Evolutionary conservation across 2,888 invertebrate genomes (phyloP).

Genomic region (Amphipoea lucens): DNA sequence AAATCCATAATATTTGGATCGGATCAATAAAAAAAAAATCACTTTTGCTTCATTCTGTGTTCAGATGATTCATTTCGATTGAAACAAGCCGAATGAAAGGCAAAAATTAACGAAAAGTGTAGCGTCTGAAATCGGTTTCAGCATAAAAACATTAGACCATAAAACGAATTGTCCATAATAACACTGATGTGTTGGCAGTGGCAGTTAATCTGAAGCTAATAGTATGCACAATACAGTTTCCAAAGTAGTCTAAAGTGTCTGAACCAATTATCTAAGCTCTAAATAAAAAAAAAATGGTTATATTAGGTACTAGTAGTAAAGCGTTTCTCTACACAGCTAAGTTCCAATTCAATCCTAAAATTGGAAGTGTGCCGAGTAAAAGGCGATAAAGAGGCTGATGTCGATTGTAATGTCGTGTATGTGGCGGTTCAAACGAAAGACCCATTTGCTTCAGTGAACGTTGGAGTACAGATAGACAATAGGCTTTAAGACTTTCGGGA

Average conservation of each 20-base stretch:
- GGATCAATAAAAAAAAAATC: too few relatives aligned
- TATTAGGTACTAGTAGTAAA: background rate
- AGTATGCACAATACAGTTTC: too few relatives aligned
- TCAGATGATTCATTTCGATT: too few relatives aligned
- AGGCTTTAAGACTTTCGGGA: background rate
- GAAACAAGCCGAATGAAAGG: too few relatives aligned
- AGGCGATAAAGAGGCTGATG: background rate
- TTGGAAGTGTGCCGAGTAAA: constrained; percentile 44
- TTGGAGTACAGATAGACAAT: background rate
- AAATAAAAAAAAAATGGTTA: constrained; percentile 1
- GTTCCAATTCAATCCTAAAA: constrained; percentile 31
- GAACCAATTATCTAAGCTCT: background rate
- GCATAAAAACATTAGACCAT: too few relatives aligned
- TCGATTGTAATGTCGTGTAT: constrained; percentile 21
- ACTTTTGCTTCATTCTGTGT: too few relatives aligned
- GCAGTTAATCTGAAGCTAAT: background rate
- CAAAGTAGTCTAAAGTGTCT: background rate
- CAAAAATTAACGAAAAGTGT: too few relatives aligned
- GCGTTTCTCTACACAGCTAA: background rate
- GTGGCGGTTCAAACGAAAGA: background rate
- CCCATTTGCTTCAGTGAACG: background rate
- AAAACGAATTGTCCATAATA: background rate
- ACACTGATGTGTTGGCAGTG: background rate
- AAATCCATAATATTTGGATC: too few relatives aligned
- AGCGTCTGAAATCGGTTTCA: too few relatives aligned